Evolutionary conservation across 2,888 invertebrate genomes (phyloP).

Genomic region (Pterobdella sp.): DNA sequence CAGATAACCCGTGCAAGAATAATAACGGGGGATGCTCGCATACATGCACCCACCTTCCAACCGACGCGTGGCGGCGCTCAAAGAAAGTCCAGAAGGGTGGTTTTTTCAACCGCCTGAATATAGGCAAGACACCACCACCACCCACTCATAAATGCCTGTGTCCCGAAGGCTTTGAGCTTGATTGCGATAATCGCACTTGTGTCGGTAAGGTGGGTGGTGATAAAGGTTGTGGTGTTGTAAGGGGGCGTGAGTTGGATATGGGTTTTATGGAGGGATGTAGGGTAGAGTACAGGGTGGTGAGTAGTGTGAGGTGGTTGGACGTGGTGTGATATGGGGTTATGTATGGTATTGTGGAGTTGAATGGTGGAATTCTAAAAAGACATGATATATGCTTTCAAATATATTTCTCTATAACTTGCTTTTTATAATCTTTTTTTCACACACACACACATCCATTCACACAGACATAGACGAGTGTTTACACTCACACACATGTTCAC

Average conservation of each 20-base stretch:
- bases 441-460: background rate
- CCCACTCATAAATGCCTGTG: background rate
- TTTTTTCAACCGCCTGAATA: background rate
- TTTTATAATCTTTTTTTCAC: too few relatives aligned
- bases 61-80: background rate
- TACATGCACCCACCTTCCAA: background rate
- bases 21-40: background rate
- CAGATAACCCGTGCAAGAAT: background rate
- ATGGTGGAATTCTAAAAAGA: too few relatives aligned
- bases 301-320: too few relatives aligned
- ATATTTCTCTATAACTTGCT: too few relatives aligned
- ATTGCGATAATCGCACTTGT: background rate
- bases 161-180: background rate
- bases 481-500: background rate
- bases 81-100: background rate
- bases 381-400: too few relatives aligned
- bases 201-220: too few relatives aligned
- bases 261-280: too few relatives aligned
- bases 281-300: too few relatives aligned
- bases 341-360: too few relatives aligned
- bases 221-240: too few relatives aligned
- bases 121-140: background rate
- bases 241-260: too few relatives aligned
- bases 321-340: too few relatives aligned
- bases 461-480: background rate